Evolutionary conservation across 2,113 vertebrate species (phyloP), one percentile per base, ranked within the genome.

Genomic region (Rhagologus leucostigma): DNA sequence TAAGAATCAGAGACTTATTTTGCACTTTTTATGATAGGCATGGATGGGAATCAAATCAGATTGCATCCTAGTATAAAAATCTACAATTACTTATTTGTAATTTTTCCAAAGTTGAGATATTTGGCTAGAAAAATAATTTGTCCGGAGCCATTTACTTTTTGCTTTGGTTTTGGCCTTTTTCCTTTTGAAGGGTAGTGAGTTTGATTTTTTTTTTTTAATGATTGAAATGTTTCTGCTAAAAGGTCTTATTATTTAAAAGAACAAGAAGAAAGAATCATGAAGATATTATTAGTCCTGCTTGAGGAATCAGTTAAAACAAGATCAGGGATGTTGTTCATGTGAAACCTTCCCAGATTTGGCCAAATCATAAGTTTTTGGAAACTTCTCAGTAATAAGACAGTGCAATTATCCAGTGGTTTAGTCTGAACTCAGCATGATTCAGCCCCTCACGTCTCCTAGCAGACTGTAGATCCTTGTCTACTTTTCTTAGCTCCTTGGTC

Each of bases 401-500:
- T 41, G 53, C 26, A 87, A 82, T 91, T 94, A 89, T 55, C 57
- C 74, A 79, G 78, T 33, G 49, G 20, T 85, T 95, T 82, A 79
- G 62, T 80, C 26, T 69, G 70, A 87, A 62, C 91, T 87, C 91
- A 93, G 84, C 84, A 35, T 69, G 81, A 92, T 53, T 78, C 81
- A 91, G 69, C 9, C 73, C 20, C 23, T 92, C 26, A 62, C 0
- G 0, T 84, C 77, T 91, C 77, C 89, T 91, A 41, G 60, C 93
- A 89, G 7, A 91, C 90, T 94, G 63, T 82, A 79, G 53, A 82
- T 90, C 78, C 79, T 96, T 94, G 90, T 91, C 67, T 91, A 49
- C 49, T 32, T 79, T 87, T 47, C 84, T 59, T 3, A 75, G 60
- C 29, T 81, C 27, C 62, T 67, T 44, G 52, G 32, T 60, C 49